phyloP scores from a whole-genome alignment of 1,140 invertebrate genomes.

The Calephelis virginiensis region DNA sequence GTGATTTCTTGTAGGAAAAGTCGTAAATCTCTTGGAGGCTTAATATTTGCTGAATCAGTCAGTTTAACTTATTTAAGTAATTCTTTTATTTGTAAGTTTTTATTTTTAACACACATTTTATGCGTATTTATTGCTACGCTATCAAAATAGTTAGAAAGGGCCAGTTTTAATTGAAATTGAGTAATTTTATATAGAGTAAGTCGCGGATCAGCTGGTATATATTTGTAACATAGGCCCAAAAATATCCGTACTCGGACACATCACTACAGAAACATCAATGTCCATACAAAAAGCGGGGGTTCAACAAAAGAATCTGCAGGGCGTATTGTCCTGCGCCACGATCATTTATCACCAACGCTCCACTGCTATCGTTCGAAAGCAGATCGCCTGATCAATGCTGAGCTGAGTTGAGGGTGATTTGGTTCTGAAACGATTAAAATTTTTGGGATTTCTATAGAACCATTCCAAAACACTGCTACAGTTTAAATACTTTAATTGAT shows the following conservation, averaged over 20 bases:
- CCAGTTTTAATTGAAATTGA: no score
- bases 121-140: no score
- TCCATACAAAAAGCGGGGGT: conserved; percentile 54
- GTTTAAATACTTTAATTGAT: no score
- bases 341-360: conserved; percentile 71
- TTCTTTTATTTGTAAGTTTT: no score
- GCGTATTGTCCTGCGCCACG: conserved; percentile 51
- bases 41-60: no score
- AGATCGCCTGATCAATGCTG: conserved; percentile 61
- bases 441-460: conserved; percentile 34
- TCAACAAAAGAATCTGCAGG: conserved; percentile 65
- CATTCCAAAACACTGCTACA: background rate
- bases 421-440: conserved; percentile 51
- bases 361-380: conserved; percentile 59
- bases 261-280: conserved; percentile 50
- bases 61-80: no score
- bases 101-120: no score
- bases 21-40: no score
- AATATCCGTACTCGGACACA: conserved; percentile 32
- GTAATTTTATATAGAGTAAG: no score
- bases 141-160: no score
- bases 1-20: no score
- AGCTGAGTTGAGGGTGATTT: conserved; percentile 40
- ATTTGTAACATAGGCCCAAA: background rate
- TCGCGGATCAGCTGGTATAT: background rate